Evolutionary conservation across 2,113 vertebrate genomes (phyloP).

Genomic region (Castor canadensis): DNA sequence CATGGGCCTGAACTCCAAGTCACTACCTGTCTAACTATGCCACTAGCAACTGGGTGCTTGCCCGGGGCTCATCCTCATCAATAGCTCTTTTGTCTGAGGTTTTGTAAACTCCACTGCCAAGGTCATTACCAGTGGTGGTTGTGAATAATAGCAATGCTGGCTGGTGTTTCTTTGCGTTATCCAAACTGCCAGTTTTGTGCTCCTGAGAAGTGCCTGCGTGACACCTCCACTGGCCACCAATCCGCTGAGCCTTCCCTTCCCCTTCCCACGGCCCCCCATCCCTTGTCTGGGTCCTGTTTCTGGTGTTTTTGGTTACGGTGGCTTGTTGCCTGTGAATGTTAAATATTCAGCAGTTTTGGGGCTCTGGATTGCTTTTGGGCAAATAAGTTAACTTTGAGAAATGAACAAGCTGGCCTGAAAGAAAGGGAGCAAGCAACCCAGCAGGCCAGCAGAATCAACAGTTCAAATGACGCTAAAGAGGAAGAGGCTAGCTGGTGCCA

Average conservation of each 20-base stretch:
- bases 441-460: constrained; percentile 60
- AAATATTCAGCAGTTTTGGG: constrained; percentile 65
- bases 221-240: neutral
- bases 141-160: neutral
- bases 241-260: neutral
- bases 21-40: neutral
- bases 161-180: neutral
- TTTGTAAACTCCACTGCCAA: constrained; percentile 37
- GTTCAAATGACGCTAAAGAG: constrained; percentile 54
- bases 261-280: neutral
- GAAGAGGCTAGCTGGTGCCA: no score
- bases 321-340: constrained; percentile 65
- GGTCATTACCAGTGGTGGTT: constrained; percentile 16
- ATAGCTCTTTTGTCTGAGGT: constrained; percentile 7
- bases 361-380: constrained; percentile 62
- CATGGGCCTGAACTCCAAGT: neutral
- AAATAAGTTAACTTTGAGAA: constrained; percentile 55
- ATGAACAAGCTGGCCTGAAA: constrained; percentile 70
- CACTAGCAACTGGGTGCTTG: neutral
- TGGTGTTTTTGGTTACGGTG: constrained; percentile 68
- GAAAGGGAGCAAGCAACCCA: constrained; percentile 31
- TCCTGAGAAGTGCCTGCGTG: neutral
- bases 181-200: neutral
- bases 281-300: constrained; percentile 42
- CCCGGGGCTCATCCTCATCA: neutral